Percentiles rank a stretch among this genome's conserved stretches.
phyloP scores from a whole-genome alignment of 1,140 invertebrate species.

The Octopus sinensis region DNA sequence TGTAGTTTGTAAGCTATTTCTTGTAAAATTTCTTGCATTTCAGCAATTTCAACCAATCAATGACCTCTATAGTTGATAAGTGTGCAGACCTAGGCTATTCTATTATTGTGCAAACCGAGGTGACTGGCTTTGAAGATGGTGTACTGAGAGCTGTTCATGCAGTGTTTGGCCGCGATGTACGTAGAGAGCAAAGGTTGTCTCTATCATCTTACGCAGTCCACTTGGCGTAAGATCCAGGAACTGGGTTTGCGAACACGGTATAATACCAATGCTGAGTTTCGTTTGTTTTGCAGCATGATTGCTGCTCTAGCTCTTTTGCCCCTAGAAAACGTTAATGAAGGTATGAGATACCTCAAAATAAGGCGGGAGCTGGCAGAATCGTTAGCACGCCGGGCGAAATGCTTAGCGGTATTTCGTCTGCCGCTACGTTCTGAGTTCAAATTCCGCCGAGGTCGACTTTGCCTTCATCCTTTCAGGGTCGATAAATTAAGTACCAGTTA shows the following conservation, averaged over 20 bases:
- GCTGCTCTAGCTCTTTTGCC: constrained; percentile 16
- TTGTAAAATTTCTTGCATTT: too few species aligned
- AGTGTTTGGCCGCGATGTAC: not conserved
- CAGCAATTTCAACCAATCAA: too few species aligned
- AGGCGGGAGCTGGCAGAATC: too few species aligned
- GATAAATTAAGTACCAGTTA: too few species aligned
- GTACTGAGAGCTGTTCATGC: not conserved
- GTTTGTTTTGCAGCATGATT: constrained; percentile 12
- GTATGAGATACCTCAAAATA: not conserved
- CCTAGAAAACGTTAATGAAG: not conserved
- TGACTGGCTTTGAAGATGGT: not conserved
- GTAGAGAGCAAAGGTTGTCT: constrained; percentile 14
- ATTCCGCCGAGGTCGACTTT: too few species aligned
- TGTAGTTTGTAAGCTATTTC: too few species aligned
- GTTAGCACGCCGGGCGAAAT: too few species aligned
- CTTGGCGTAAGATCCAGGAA: constrained; percentile 16
- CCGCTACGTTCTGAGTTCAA: too few species aligned
- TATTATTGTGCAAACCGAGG: not conserved
- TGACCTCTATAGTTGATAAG: constrained; percentile 8
- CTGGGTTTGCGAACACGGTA: constrained; percentile 5
- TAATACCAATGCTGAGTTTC: not conserved
- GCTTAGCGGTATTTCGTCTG: too few species aligned
- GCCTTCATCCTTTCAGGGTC: too few species aligned
- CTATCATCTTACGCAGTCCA: constrained; percentile 20
- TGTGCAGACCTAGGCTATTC: not conserved